Evolutionary conservation across 2,888 invertebrate species (phyloP), one percentile per base, ranked within the genome.

Genomic region (Punctoribates punctum): DNA sequence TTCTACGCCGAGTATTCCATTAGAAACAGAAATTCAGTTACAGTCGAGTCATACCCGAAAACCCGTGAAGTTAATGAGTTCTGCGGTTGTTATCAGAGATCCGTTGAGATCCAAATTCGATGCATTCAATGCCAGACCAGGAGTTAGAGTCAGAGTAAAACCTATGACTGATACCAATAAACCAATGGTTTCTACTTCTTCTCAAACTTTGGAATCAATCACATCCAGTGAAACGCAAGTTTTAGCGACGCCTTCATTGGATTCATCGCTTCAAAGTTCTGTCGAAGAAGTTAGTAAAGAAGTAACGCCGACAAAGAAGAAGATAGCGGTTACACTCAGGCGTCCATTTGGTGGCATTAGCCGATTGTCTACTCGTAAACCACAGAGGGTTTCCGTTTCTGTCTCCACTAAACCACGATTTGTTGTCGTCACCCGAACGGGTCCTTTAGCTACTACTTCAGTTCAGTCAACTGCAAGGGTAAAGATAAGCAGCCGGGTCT

Each of bases 121-220:
- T 11, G 75, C 75, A 11, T 76, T 78, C 67, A 77, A 73, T 23
- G 77, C 75, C 1, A 77, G 80, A 74, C 79, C 79, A 1, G 80
- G 80, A 25, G 78, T 79, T n/a, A 46, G 80, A 54, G 78, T 80
- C 8, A 65, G 78, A 48, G 77, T 78, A 11, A 54, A 75, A 29
- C 79, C 80, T 8, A 75, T 77, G 25, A 75, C 76, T 48, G 60
- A 73, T 11, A 29, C 57, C 4, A 57, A 57, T 13, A 51, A 25
- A n/a, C 77, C 77, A 9, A 70, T 54, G n/a, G 17, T 54, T n/a
- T 15, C n/a, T 27, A 70, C 42, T 60, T 42, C 73, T 29, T 29
- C 51, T 17, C 11, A 54, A 13, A 67, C 20, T 23, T 15, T 34
- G 11, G 27, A 54, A 57, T 23, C 38, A 1, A 5, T 29, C 13